A percentile compares a stretch with the other conserved stretches of the same genome.
Conservation (phyloP, 2,888 invertebrate species). For the Nemurella pictetii region DNA sequence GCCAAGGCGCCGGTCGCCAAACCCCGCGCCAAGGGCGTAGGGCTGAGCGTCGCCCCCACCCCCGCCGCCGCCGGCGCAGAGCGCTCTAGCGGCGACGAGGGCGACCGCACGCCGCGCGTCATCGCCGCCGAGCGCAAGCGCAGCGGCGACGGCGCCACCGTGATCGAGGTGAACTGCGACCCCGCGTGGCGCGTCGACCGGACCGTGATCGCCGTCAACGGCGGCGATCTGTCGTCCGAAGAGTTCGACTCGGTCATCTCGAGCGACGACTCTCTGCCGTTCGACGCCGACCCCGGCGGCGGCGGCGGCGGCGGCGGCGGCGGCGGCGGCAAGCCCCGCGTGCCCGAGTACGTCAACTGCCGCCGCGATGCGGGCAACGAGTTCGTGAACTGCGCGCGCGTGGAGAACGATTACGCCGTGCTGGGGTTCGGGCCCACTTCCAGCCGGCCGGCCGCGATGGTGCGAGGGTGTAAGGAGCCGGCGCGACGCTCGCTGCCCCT, state of each 20-base stretch:
- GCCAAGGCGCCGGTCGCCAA: not conserved
- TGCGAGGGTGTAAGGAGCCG: not conserved
- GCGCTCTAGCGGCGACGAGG: not conserved
- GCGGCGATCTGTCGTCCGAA: not conserved
- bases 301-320: not conserved
- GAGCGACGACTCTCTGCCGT: constrained; percentile 21
- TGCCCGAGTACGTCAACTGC: not conserved
- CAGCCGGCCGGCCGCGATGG: not conserved
- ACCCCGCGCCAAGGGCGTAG: not conserved
- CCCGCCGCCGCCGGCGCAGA: not conserved
- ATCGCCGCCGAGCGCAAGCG: constrained; percentile 31
- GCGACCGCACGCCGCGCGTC: constrained; percentile 17
- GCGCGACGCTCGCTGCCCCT: not conserved
- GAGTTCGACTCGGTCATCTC: constrained; percentile 22
- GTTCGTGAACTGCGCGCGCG: not conserved
- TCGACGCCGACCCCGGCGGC: not conserved
- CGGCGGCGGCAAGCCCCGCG: not conserved
- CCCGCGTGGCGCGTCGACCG: not conserved
- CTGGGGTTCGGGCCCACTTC: too few species aligned
- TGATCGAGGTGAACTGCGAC: constrained; percentile 24
- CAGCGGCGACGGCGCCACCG: not conserved
- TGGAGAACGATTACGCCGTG: not conserved
- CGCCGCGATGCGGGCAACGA: not conserved
- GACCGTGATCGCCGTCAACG: constrained; percentile 34
- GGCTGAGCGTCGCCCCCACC: not conserved